A percentile compares a stretch with the other conserved stretches of the same genome.
Conservation (phyloP, 1,140 invertebrate species). For the Nasonia vitripennis region DNA sequence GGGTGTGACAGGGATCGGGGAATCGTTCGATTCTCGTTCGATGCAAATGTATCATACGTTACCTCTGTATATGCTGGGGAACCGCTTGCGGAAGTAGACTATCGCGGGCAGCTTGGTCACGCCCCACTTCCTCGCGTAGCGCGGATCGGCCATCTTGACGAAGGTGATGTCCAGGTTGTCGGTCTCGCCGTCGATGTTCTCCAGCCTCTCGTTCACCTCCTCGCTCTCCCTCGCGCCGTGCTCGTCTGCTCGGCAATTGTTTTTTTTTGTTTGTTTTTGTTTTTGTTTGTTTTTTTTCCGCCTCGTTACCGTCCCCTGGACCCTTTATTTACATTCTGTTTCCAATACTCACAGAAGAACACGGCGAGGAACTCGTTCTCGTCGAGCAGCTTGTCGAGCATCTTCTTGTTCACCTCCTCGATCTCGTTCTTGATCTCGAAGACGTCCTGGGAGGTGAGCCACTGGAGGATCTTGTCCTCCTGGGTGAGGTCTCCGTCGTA, state of each 20-base stretch:
- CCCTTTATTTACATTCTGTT: not conserved
- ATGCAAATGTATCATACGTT: slow-evolving; percentile 52
- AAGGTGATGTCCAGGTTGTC: slow-evolving; percentile 96
- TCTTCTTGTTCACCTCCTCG: slow-evolving; percentile 95
- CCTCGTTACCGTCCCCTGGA: too few relatives aligned
- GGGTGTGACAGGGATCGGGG: not conserved
- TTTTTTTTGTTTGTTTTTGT: too few relatives aligned
- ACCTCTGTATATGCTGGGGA: slow-evolving; percentile 96
- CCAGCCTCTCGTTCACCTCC: slow-evolving; percentile 87
- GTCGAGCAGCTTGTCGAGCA: slow-evolving; percentile 94
- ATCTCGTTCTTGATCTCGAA: slow-evolving; percentile 98
- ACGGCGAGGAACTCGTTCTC: slow-evolving; percentile 97
- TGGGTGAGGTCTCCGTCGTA: slow-evolving; percentile 94
- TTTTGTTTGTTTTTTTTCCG: too few relatives aligned
- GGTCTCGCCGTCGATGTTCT: slow-evolving; percentile 94
- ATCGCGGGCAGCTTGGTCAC: slow-evolving; percentile 93
- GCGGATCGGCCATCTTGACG: slow-evolving; percentile 93
- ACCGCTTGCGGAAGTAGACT: slow-evolving; percentile 94
- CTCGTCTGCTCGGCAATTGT: slow-evolving; percentile 78
- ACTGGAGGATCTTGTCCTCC: slow-evolving; percentile 89
- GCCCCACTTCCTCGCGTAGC: slow-evolving; percentile 96
- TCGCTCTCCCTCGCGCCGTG: slow-evolving; percentile 86
- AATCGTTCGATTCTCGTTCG: not conserved
- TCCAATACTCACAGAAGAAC: slow-evolving; percentile 89
- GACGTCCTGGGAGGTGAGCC: slow-evolving; percentile 95